Conservation (phyloP, 2,888 invertebrate genomes). For the Drosophila acutilabella region DNA sequence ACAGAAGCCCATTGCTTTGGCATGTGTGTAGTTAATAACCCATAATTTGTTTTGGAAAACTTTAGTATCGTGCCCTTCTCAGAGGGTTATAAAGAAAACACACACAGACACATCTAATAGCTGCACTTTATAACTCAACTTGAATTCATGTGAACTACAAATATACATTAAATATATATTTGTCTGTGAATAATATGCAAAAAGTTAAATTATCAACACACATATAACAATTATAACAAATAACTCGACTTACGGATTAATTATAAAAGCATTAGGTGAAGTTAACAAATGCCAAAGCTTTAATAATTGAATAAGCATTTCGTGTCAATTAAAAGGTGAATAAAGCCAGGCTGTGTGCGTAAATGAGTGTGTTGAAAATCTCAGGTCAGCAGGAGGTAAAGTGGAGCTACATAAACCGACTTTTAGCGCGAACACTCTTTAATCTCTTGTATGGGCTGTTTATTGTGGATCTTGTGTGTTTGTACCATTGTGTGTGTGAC, state of each 20-base stretch:
- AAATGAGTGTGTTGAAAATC: slow-evolving; percentile 33
- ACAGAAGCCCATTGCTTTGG: slow-evolving; percentile 10
- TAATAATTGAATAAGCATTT: slow-evolving; percentile 57
- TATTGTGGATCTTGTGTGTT: slow-evolving; percentile 40
- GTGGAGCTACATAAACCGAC: slow-evolving; percentile 1
- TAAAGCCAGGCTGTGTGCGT: slow-evolving; percentile 9
- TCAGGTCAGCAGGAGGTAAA: slow-evolving; percentile 23
- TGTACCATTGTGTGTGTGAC: slow-evolving; percentile 32
- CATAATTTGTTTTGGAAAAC: slow-evolving; percentile 49
- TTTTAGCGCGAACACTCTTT: slow-evolving; percentile 22
- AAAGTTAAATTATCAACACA: slow-evolving; percentile 1
- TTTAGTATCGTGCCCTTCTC: slow-evolving; percentile 20
- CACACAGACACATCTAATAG: slow-evolving; percentile 4
- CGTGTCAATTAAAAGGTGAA: slow-evolving; percentile 60
- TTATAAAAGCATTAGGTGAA: slow-evolving; percentile 31
- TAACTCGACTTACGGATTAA: slow-evolving; percentile 40
- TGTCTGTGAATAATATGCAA: slow-evolving; percentile 42
- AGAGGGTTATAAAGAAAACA: slow-evolving; percentile 3
- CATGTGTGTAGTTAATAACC: slow-evolving; percentile 53
- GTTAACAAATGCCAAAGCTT: slow-evolving; percentile 28
- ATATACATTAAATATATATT: background rate
- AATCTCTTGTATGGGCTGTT: slow-evolving; percentile 59
- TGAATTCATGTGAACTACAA: slow-evolving; percentile 13
- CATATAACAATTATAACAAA: slow-evolving; percentile 14
- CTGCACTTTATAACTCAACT: slow-evolving; percentile 31